Evolutionary conservation across 2,113 vertebrate genomes (phyloP).

Genomic region (Cyprinodon tularosa): DNA sequence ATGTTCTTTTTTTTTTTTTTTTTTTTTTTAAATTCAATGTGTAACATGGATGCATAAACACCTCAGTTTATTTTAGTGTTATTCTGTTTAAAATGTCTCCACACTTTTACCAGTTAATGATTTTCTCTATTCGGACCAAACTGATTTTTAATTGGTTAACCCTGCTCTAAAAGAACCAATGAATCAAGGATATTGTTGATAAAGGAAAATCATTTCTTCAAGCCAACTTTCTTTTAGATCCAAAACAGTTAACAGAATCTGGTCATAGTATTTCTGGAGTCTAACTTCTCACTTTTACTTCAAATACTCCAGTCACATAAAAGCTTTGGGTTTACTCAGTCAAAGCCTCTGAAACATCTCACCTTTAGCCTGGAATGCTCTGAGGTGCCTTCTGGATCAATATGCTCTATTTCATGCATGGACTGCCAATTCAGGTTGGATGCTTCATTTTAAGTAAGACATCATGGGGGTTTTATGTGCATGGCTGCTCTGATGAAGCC

Average conservation of each 20-base stretch:
- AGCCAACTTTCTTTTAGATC: background rate
- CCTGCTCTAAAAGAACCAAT: background rate
- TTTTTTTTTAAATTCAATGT: too few relatives aligned
- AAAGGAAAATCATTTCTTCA: too few relatives aligned
- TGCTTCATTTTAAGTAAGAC: constrained; percentile 15
- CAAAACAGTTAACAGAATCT: background rate
- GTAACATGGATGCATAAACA: too few relatives aligned
- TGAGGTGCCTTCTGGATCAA: constrained; percentile 35
- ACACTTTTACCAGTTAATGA: too few relatives aligned
- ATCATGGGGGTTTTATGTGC: constrained; percentile 10
- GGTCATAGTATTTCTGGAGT: constrained; percentile 4
- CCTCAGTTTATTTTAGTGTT: too few relatives aligned
- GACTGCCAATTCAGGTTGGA: constrained; percentile 27
- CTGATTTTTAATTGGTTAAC: too few relatives aligned
- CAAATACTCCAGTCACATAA: constrained; percentile 2
- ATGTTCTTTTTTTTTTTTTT: too few relatives aligned
- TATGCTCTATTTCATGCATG: constrained; percentile 37
- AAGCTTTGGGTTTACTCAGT: constrained; percentile 19
- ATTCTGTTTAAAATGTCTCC: too few relatives aligned
- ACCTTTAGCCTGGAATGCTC: constrained; percentile 18
- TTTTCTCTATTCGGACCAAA: too few relatives aligned
- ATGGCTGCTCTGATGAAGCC: constrained; percentile 10
- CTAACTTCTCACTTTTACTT: background rate
- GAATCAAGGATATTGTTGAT: background rate
- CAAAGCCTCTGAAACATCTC: constrained; percentile 27